A percentile compares a stretch with the other conserved stretches of the same genome.
Conservation (phyloP, 2,797 vertebrate species). For the Oreochromis grahami region DNA sequence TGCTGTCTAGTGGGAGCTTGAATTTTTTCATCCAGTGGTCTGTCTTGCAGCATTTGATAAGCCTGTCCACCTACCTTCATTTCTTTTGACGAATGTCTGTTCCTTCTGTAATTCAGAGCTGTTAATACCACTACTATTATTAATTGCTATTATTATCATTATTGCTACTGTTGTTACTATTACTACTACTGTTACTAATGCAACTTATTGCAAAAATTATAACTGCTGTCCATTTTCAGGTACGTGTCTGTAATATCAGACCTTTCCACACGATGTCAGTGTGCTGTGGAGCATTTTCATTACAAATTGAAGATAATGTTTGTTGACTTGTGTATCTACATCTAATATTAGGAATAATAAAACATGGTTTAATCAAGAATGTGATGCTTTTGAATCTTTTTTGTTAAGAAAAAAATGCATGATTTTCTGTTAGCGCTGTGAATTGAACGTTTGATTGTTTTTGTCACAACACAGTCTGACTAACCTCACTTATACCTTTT, state of each 20-base stretch:
- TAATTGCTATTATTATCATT: conserved; percentile 76
- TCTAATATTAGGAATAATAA: conserved; percentile 84
- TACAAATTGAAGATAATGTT: conserved; percentile 73
- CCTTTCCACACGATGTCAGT: conserved; percentile 80
- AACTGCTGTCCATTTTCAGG: conserved; percentile 82
- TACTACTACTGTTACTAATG: conserved; percentile 79
- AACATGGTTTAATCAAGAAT: conserved; percentile 76
- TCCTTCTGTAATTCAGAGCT: conserved; percentile 71
- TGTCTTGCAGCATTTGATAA: conserved; percentile 70
- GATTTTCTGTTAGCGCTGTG: not conserved
- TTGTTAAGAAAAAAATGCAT: not conserved
- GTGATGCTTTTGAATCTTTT: not conserved
- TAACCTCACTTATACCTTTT: not conserved
- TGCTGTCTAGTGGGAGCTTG: conserved; percentile 63
- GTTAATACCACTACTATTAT: conserved; percentile 76
- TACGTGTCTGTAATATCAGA: conserved; percentile 78
- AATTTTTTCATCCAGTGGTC: conserved; percentile 68
- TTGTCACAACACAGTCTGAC: not conserved
- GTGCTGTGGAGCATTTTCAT: conserved; percentile 85
- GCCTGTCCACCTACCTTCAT: conserved; percentile 60
- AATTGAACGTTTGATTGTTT: not conserved
- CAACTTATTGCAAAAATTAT: conserved; percentile 76
- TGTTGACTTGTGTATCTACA: conserved; percentile 84
- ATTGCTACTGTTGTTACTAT: conserved; percentile 77
- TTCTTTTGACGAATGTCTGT: conserved; percentile 73